Evolutionary conservation across 2,888 invertebrate genomes (phyloP).

Genomic region (Drosophila merina): DNA sequence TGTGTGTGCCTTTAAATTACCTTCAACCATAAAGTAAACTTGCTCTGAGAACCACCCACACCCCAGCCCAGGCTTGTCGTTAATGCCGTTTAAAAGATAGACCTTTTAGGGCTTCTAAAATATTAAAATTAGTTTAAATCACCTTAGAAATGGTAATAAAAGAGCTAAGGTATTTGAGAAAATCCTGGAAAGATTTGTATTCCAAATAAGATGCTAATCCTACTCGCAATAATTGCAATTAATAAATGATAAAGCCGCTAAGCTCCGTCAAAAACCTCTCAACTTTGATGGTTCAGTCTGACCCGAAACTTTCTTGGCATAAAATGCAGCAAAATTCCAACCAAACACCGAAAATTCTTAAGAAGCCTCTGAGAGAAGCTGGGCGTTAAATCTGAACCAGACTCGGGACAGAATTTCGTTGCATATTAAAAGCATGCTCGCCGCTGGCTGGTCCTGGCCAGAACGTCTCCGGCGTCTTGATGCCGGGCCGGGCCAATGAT

Average conservation of each 20-base stretch:
- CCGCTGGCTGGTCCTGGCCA: conserved; percentile 10
- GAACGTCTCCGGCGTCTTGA: neutral
- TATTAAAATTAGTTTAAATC: conserved; percentile 60
- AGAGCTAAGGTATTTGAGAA: neutral
- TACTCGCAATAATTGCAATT: neutral
- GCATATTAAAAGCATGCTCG: conserved; percentile 56
- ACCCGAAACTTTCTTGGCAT: conserved; percentile 7
- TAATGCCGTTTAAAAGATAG: conserved; percentile 60
- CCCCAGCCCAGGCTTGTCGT: conserved; percentile 41
- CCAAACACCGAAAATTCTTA: conserved; percentile 2
- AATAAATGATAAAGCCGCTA: neutral
- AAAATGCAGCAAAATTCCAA: conserved; percentile 26
- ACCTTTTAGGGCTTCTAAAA: conserved; percentile 34
- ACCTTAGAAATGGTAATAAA: neutral
- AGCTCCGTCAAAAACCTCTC: neutral
- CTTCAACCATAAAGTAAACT: conserved; percentile 73
- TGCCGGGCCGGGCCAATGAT: conserved; percentile 48
- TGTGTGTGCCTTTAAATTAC: conserved; percentile 71
- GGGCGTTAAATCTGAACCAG: conserved; percentile 48
- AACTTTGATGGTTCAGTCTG: neutral
- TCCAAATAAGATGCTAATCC: too few species aligned
- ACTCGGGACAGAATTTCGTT: conserved; percentile 43
- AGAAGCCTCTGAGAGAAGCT: neutral
- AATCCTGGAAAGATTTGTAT: neutral
- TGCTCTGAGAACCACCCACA: conserved; percentile 4